Evolutionary conservation across 1,140 invertebrate species (phyloP).

Genomic region (Carposina sasakii): DNA sequence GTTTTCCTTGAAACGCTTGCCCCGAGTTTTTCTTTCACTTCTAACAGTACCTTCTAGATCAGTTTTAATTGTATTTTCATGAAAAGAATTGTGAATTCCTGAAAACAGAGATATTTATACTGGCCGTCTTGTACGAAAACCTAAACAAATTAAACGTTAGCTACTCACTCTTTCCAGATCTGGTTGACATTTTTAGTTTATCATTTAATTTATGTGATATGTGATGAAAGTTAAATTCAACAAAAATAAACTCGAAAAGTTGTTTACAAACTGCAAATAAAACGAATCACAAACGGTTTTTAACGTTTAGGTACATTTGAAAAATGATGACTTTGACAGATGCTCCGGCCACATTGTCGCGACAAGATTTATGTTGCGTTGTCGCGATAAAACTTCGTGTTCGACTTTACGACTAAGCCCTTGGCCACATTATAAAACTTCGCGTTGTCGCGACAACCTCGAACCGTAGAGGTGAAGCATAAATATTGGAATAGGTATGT

Average conservation of each 20-base stretch:
- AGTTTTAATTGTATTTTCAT: constrained; percentile 19
- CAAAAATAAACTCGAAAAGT: too few species aligned
- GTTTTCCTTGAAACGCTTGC: constrained; percentile 34
- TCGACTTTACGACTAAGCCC: too few species aligned
- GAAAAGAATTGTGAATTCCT: constrained; percentile 41
- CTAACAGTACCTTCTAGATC: constrained; percentile 18
- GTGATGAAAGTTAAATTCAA: too few species aligned
- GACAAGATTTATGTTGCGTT: too few species aligned
- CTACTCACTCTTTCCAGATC: constrained; percentile 59
- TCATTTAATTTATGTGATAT: constrained; percentile 24
- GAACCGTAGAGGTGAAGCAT: too few species aligned
- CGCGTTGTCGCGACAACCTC: too few species aligned
- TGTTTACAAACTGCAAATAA: too few species aligned
- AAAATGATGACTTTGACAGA: constrained; percentile 5
- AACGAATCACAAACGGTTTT: too few species aligned
- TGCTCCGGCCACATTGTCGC: too few species aligned
- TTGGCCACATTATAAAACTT: too few species aligned
- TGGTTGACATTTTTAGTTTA: constrained; percentile 47
- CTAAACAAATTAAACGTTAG: background rate
- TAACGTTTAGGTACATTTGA: constrained; percentile 7
- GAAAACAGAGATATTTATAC: constrained; percentile 8
- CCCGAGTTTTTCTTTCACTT: constrained; percentile 41
- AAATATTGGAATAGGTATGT: too few species aligned
- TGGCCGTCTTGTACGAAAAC: background rate
- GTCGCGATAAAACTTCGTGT: too few species aligned